Base-by-base conservation (phyloP, 35 echinoderm and acorn worm species). In the Apostichopus parvimensis region DNA sequence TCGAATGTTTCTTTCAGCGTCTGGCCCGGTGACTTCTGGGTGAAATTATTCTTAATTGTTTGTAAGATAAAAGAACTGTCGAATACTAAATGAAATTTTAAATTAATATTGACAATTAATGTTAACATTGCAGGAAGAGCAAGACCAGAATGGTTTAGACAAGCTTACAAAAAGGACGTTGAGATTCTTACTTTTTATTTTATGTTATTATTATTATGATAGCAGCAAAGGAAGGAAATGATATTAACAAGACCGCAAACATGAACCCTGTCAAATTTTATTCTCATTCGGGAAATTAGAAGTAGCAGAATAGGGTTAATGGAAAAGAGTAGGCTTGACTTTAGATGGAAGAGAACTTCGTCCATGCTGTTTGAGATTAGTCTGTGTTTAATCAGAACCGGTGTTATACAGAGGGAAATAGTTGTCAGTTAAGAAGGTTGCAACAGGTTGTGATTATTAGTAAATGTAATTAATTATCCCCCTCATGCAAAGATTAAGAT, bases 291-390 rank as follows among this genome's bases (percentile, higher is more conserved):
- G 79, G 79, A 82, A 82, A 82, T 82, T 82, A 15, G 54, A 54
- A 26, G 54, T 82, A 82, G 54, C 79, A 82, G 12, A 82, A 82
- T 82, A 10, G 8, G 79, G 79, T 82, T 82, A 82, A 54, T 54
- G 54, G 79, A 17, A 52, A 82, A 45, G 5, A 66, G 34, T 45
- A 66, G 62, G 15, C 15, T 66, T 66, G 15, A 66, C 62, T 14
- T 68, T 68, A 8, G 18, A 68, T 68, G 64, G 64, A 68, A 68
- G 18, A 68, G 11, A 68, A 18, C 34, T 14, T 18, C 64, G 64
- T 11, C 8, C 11, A 68, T 68, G 18, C 18, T 68, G 11, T 18
- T 68, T 68, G 11, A 68, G 11, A 68, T 18, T 18, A 14, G 64
- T 14, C 64, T 18, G 64, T 68, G 18, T 68, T 9, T 68, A 68